Evolutionary conservation across 2,888 invertebrate genomes (phyloP), one percentile per base, ranked within the genome.

Genomic region (Hyles lineata): DNA sequence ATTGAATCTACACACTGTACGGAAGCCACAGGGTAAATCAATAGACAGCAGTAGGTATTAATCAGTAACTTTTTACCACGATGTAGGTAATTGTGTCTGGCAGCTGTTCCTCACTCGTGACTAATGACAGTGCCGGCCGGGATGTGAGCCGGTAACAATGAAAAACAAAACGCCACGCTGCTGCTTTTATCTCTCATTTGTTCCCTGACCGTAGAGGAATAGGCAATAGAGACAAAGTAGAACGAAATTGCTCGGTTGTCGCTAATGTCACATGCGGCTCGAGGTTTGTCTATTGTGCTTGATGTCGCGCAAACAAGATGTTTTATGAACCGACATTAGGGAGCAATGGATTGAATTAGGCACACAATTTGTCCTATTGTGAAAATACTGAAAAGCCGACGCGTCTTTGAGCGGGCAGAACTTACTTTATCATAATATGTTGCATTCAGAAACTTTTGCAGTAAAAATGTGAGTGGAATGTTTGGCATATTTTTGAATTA

Each of bases 241-340:
- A 79, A 79, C 79, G 82, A 90, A 90, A 92, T 90, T 89, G 90
- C 85, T 85, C 84, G 84, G 82, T 84, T 85, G 85, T 82, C 80
- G 81, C 86, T 86, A 86, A 87, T 87, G 85, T 83, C 82, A 84
- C 84, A 82, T 85, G 81, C 83, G 83, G 85, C 82, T 81, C 82
- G 83, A 77, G 79, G 79, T 76, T 82, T 82, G 84, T 81, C 89
- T 86, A 90, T 92, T 92, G 90, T 91, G 83, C 85, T 84, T 85
- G 86, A 89, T 86, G 84, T 83, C 83, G 79, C 83, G 88, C 90
- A 91, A 92, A 92, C 91, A 92, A 90, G 88, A 90, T 92, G 90
- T 92, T 93, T 91, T 92, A 92, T 91, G 89, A 88, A 85, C 84
- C 83, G 84, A 86, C 91, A 92, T 93, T 92, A 90, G 82, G 83